Evolutionary conservation across 2,888 invertebrate species (phyloP).

Genomic region (Pseudeuparius sepicola): DNA sequence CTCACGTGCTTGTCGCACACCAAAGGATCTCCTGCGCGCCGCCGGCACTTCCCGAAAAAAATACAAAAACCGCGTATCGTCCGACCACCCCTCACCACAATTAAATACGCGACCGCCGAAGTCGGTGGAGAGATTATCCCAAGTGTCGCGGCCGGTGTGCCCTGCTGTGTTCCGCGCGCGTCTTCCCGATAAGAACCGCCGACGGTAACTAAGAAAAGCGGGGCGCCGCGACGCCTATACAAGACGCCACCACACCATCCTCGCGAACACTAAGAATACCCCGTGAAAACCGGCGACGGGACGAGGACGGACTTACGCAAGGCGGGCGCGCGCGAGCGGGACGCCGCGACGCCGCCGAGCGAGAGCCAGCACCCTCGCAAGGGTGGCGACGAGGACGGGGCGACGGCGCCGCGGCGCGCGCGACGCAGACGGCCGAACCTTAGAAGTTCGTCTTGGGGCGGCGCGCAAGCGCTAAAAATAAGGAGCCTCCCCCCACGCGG

Average conservation of each 20-base stretch:
- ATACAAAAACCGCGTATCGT: too few relatives aligned
- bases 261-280: constrained; percentile 40
- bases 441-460: constrained; percentile 38
- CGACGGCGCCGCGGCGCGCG: constrained; percentile 34
- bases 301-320: constrained; percentile 32
- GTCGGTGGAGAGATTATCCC: too few relatives aligned
- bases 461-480: constrained; percentile 36
- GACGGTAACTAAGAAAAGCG: constrained; percentile 41
- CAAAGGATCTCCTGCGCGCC: too few relatives aligned
- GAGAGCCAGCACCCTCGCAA: constrained; percentile 30
- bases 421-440: constrained; percentile 34
- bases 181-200: constrained; percentile 40
- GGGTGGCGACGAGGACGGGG: constrained; percentile 34
- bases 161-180: too few relatives aligned
- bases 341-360: constrained; percentile 30
- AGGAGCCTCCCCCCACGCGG: too few relatives aligned
- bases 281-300: constrained; percentile 31
- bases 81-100: too few relatives aligned
- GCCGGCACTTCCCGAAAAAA: too few relatives aligned
- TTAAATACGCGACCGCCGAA: too few relatives aligned
- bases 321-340: constrained; percentile 31
- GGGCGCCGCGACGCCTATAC: constrained; percentile 40
- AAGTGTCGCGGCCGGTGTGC: too few relatives aligned
- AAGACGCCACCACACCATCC: constrained; percentile 40
- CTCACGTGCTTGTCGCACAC: too few relatives aligned